phyloP scores from a whole-genome alignment of 2,888 invertebrate genomes.

The Cryptocephalus primarius region DNA sequence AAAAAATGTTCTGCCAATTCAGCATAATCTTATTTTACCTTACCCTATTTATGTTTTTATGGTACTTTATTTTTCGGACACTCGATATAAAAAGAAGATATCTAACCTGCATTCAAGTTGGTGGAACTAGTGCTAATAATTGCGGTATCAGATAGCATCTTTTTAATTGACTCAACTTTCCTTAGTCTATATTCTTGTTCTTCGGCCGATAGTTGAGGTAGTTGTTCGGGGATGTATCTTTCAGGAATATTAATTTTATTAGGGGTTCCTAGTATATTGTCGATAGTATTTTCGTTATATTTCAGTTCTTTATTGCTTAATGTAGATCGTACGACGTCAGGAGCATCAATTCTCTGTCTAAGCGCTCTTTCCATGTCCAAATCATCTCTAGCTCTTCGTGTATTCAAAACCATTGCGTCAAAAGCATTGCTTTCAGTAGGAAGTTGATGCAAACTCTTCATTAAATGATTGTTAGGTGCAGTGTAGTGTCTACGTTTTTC shows the following conservation, averaged over 20 bases:
- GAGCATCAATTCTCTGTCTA: conserved; percentile 63
- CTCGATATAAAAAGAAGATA: no score
- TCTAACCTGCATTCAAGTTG: conserved; percentile 22
- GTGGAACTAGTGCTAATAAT: conserved; percentile 35
- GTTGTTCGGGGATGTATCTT: conserved; percentile 83
- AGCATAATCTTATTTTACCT: no score
- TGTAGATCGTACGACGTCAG: conserved; percentile 80
- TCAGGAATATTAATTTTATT: conserved; percentile 88
- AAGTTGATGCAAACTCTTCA: conserved; percentile 31
- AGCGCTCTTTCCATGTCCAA: conserved; percentile 79
- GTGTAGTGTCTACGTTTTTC: conserved; percentile 81
- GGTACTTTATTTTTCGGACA: no score
- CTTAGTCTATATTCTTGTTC: conserved; percentile 74
- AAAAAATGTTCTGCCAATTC: no score
- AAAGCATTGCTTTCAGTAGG: conserved; percentile 27
- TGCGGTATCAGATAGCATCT: conserved; percentile 71
- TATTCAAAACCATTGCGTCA: conserved; percentile 24
- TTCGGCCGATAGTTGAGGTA: conserved; percentile 74
- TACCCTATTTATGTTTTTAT: no score
- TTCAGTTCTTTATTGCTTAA: conserved; percentile 52
- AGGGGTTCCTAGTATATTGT: conserved; percentile 75
- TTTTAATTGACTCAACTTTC: conserved; percentile 84
- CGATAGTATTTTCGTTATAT: conserved; percentile 73
- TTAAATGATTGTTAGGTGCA: conserved; percentile 52
- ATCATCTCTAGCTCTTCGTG: conserved; percentile 65